A percentile compares a stretch with the other conserved stretches of the same genome.
phyloP scores from a whole-genome alignment of 2,797 vertebrate genomes.

The Tachyglossus aculeatus region DNA sequence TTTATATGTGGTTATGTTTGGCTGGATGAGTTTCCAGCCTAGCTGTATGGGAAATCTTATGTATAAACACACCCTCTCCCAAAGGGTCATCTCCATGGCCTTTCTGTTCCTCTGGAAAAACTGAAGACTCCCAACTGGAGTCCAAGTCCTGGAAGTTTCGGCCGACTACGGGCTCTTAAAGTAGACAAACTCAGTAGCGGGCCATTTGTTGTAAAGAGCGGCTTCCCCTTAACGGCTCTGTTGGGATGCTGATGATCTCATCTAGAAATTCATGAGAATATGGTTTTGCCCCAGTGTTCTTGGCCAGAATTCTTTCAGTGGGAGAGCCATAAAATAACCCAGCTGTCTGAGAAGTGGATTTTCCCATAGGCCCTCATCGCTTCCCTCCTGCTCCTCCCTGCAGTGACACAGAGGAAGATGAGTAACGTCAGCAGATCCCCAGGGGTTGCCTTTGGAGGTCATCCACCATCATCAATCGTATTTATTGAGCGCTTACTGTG shows the following conservation, averaged over 20 bases:
- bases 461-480: too few species aligned
- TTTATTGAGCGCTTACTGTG: too few species aligned
- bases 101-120: neutral
- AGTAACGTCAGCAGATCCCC: neutral
- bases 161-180: neutral
- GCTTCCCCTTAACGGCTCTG: neutral
- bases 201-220: neutral
- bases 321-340: neutral
- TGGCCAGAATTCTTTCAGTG: neutral
- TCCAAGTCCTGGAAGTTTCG: accelerated
- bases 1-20: constrained; percentile 5
- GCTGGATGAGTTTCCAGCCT: neutral
- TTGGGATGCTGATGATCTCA: neutral
- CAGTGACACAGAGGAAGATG: neutral
- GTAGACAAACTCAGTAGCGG: neutral
- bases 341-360: neutral
- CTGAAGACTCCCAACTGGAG: neutral
- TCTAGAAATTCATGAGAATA: neutral
- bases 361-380: neutral
- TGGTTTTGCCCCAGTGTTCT: neutral
- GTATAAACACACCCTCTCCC: constrained; percentile 17
- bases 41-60: constrained; percentile 4
- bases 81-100: accelerated
- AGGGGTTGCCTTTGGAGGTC: neutral
- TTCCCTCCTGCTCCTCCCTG: neutral